Percentiles rank a stretch among this genome's conserved stretches.
These are phyloP conservation scores for Muntiacus muntjak DNA, from an alignment of 2,113 vertebrate genomes.

Conservation along the genomic window DNA sequence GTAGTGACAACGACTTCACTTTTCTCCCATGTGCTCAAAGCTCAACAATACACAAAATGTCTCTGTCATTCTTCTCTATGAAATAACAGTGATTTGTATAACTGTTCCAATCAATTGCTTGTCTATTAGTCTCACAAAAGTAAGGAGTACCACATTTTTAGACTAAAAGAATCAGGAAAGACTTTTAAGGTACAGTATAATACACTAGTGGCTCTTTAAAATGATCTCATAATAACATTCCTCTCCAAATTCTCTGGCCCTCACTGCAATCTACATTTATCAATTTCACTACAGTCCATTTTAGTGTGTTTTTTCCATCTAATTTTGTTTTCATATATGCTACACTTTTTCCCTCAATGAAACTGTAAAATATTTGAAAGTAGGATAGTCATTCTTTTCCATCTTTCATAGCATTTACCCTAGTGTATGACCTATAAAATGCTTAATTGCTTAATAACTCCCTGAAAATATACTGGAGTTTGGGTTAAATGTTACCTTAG, in stretches of 20 bases:
- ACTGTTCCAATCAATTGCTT: neutral
- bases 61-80: neutral
- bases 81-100: neutral
- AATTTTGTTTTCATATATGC: neutral
- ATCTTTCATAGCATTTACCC: neutral
- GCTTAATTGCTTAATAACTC: neutral
- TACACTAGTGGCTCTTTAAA: neutral
- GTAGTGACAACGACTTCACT: neutral
- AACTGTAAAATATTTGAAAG: neutral
- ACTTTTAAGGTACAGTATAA: neutral
- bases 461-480: neutral
- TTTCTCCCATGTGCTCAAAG: neutral
- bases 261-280: neutral
- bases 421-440: neutral
- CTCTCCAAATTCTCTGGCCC: neutral
- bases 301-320: neutral
- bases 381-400: neutral
- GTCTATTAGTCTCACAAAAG: neutral
- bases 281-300: neutral
- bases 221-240: neutral
- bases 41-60: neutral
- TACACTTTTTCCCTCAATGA: neutral
- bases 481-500: neutral
- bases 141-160: neutral
- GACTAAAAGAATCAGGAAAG: neutral